Evolutionary conservation across 2,113 vertebrate genomes (phyloP), one percentile per base, ranked within the genome.

Genomic region (Trematocara stigmaticum): DNA sequence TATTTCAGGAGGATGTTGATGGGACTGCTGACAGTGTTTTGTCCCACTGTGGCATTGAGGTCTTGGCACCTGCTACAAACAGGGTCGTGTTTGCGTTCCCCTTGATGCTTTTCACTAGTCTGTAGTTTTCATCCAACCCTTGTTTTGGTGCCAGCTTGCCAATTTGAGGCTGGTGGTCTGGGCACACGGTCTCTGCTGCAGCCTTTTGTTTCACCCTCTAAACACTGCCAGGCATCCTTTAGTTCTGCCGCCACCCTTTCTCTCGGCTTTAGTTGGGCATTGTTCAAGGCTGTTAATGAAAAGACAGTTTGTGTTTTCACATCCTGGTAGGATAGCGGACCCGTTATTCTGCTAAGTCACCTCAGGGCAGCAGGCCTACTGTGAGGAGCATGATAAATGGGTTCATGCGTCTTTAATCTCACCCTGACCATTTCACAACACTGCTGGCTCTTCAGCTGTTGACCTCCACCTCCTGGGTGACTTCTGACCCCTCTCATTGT

Each of bases 401-500:
- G 16, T 85, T 86, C 47, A 34, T 34, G 69, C 16, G 26, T 71
- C 57, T 93, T 90, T 89, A 78, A 85, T 93, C 90, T 64, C 80
- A 74, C 51, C 3, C 83, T 20, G 81, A 57, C 79, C 47, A 7
- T 81, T 84, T 83, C 83, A 52, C 82, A 16, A 76, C 71, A 5
- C 69, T 2, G 78, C 88, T 13, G 13, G 86, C 91, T 91, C 89
- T 81, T 92, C 95, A 96, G 95, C 94, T 96, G 96, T 93, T 93
- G 94, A 96, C 95, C 95, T 95, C 81, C 23, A 79, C 90, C 92
- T 81, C 56, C 23, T 7, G 1, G 10, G 57, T 87, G 89, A 95
- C 93, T 93, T 89, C 74, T 95, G 95, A 93, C 95, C 95, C 74
- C 15, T 1, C 6, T 90, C 87, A 91, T 97, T 96, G 93, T 96